These are phyloP conservation scores for Polydrusus pterygomalis DNA, from an alignment of 2,888 invertebrate species.

Conservation along the genomic window DNA sequence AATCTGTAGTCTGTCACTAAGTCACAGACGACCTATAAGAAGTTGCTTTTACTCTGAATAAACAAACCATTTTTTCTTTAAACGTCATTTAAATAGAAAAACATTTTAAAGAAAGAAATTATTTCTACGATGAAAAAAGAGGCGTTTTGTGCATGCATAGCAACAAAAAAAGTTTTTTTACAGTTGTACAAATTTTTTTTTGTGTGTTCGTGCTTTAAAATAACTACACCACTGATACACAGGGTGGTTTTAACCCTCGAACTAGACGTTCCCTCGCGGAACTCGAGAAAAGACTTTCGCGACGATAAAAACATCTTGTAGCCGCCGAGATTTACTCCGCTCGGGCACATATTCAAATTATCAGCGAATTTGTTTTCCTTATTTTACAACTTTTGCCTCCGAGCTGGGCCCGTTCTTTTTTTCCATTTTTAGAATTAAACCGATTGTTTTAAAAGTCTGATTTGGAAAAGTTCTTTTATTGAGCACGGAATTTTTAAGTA, in stretches of 20 bases:
- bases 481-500: neutral
- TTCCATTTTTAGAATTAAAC: conserved; percentile 32
- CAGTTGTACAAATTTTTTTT: too few relatives aligned
- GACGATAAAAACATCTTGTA: conserved; percentile 74
- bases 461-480: conserved; percentile 5
- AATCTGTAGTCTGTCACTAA: too few relatives aligned
- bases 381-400: conserved; percentile 66
- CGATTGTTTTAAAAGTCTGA: conserved; percentile 36
- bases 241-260: conserved; percentile 44
- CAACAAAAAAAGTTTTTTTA: too few relatives aligned
- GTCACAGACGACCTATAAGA: too few relatives aligned
- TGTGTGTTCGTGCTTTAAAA: neutral
- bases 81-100: too few relatives aligned
- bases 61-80: too few relatives aligned
- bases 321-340: conserved; percentile 73
- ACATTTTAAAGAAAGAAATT: too few relatives aligned
- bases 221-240: conserved; percentile 31
- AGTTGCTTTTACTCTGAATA: too few relatives aligned
- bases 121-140: too few relatives aligned
- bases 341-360: conserved; percentile 74
- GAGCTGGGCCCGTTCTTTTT: conserved; percentile 41
- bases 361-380: conserved; percentile 74
- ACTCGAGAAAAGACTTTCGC: conserved; percentile 68
- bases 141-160: too few relatives aligned
- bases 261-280: conserved; percentile 64